These are phyloP conservation scores for Smittia sp. DNA, from an alignment of 2,888 invertebrate species.

Conservation along the genomic window DNA sequence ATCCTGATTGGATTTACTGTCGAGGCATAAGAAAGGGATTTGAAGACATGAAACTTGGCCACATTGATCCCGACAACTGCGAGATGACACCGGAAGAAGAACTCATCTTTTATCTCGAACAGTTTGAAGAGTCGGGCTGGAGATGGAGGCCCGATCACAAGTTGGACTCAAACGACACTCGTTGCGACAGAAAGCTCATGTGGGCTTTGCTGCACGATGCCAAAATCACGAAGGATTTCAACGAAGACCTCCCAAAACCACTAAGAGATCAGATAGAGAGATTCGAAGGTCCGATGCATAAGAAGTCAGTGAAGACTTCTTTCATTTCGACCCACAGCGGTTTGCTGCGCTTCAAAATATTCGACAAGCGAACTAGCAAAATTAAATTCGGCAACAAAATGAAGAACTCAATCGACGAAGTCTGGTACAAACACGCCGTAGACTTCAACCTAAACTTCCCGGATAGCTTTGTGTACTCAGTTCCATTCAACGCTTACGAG, in stretches of 20 bases:
- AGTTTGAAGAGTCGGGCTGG: slow-evolving; percentile 28
- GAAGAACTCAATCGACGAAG: slow-evolving; percentile 62
- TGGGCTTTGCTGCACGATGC: slow-evolving; percentile 65
- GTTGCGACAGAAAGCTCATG: slow-evolving; percentile 63
- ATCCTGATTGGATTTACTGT: slow-evolving; percentile 58
- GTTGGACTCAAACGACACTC: slow-evolving; percentile 43
- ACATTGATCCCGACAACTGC: slow-evolving; percentile 33
- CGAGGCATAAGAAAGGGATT: slow-evolving; percentile 13
- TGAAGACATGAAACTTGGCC: slow-evolving; percentile 34
- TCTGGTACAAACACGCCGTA: slow-evolving; percentile 65
- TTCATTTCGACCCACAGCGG: slow-evolving; percentile 70
- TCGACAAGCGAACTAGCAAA: slow-evolving; percentile 50
- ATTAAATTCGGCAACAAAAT: slow-evolving; percentile 58
- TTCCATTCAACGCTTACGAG: slow-evolving; percentile 60
- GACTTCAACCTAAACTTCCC: slow-evolving; percentile 59
- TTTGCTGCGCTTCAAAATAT: slow-evolving; percentile 65
- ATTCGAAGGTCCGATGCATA: no score
- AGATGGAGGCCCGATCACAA: slow-evolving; percentile 13
- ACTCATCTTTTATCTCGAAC: slow-evolving; percentile 23
- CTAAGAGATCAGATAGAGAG: no score
- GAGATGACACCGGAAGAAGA: slow-evolving; percentile 25
- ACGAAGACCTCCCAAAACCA: slow-evolving; percentile 54
- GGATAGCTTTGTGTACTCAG: slow-evolving; percentile 62
- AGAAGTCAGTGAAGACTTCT: slow-evolving; percentile 56
- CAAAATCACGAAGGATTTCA: slow-evolving; percentile 63